Conservation (phyloP, 2,113 vertebrate species). For the Verasper variegatus region DNA sequence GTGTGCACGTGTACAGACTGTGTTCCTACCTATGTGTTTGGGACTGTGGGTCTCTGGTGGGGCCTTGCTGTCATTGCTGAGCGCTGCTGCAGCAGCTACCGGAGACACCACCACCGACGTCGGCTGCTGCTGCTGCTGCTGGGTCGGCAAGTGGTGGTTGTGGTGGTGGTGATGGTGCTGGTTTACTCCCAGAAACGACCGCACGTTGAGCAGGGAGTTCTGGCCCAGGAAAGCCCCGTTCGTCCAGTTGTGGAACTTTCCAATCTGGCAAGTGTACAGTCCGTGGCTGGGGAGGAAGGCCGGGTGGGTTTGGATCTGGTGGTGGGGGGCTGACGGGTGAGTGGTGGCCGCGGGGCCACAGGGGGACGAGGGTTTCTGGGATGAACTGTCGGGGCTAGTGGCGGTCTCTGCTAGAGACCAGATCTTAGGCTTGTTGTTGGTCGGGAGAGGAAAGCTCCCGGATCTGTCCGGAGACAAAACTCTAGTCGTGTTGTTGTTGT, state of each 20-base stretch:
- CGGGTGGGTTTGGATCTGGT: constrained; percentile 90
- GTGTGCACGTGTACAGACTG: neutral
- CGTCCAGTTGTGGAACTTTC: constrained; percentile 99
- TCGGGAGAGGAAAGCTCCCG: constrained; percentile 87
- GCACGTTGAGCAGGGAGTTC: constrained; percentile 94
- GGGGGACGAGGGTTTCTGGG: constrained; percentile 88
- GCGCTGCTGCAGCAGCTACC: constrained; percentile 82
- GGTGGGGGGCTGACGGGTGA: constrained; percentile 80
- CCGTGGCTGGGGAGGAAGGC: constrained; percentile 97
- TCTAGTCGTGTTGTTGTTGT: constrained; percentile 84
- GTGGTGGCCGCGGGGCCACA: constrained; percentile 84
- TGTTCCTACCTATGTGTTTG: constrained; percentile 92
- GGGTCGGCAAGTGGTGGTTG: constrained; percentile 79
- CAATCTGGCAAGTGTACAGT: constrained; percentile 99
- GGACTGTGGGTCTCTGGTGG: constrained; percentile 89
- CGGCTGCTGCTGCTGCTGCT: constrained; percentile 79
- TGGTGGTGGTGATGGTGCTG: constrained; percentile 87
- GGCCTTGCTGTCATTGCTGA: constrained; percentile 86
- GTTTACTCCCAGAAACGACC: constrained; percentile 95
- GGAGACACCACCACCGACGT: constrained; percentile 86
- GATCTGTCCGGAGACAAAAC: constrained; percentile 87
- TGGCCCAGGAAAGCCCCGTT: constrained; percentile 96
- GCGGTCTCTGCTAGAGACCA: constrained; percentile 99
- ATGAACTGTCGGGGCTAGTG: constrained; percentile 91
- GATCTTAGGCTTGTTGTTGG: constrained; percentile 96